These are phyloP conservation scores for Galerucella nymphaeae DNA, from an alignment of 2,888 invertebrate species.

Conservation along the genomic window DNA sequence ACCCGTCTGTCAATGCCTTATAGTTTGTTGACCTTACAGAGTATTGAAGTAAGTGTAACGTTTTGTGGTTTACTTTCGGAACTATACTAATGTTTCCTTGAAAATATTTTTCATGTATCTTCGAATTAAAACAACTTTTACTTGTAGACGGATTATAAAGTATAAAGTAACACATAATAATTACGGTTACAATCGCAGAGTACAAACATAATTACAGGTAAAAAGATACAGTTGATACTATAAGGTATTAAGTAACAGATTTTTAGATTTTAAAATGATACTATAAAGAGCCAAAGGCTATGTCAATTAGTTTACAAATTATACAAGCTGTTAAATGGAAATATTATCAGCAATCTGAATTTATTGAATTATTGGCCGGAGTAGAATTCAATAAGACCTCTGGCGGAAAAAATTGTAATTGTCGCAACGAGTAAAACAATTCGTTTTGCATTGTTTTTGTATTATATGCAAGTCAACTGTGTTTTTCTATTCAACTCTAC, in stretches of 20 bases:
- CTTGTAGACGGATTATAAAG: slow-evolving; percentile 13
- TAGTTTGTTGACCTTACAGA: slow-evolving; percentile 4
- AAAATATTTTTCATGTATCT: slow-evolving; percentile 1
- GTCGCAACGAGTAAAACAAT: no score
- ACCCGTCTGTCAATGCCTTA: slow-evolving; percentile 1
- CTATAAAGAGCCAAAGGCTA: not conserved
- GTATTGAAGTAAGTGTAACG: slow-evolving; percentile 1
- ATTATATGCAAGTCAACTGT: no score
- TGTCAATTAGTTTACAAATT: slow-evolving; percentile 5
- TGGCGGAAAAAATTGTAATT: no score
- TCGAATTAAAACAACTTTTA: slow-evolving; percentile 31
- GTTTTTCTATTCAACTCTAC: no score
- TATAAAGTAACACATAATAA: slow-evolving; percentile 14
- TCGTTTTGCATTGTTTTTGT: no score
- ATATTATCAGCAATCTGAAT: not conserved
- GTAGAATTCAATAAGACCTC: no score
- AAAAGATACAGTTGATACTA: slow-evolving; percentile 31
- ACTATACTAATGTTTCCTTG: slow-evolving; percentile 12
- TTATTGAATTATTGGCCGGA: no score
- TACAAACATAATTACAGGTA: slow-evolving; percentile 27
- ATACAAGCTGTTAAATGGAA: not conserved
- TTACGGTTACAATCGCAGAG: slow-evolving; percentile 2
- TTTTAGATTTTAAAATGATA: slow-evolving; percentile 10
- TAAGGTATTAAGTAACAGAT: slow-evolving; percentile 21
- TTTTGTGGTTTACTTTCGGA: slow-evolving; percentile 9